A percentile compares a stretch with the other conserved stretches of the same genome.
Conservation (phyloP, 2,888 invertebrate species). For the Chesias legatella region DNA sequence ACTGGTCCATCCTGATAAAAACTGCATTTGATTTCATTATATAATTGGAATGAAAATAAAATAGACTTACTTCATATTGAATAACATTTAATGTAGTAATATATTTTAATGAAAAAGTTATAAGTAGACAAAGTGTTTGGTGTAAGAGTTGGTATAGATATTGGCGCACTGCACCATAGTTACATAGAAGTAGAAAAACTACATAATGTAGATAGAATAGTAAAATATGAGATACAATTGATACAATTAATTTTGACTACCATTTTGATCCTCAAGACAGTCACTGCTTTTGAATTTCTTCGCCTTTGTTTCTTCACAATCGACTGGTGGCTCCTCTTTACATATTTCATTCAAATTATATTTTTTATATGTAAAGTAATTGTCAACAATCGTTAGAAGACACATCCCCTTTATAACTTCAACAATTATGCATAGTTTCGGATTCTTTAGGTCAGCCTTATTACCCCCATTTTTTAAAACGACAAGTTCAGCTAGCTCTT, state of each 20-base stretch:
- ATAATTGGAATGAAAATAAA: constrained; percentile 16
- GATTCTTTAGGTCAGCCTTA: constrained; percentile 88
- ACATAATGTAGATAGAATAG: constrained; percentile 36
- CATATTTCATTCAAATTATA: constrained; percentile 89
- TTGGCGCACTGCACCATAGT: constrained; percentile 50
- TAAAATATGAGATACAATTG: constrained; percentile 39
- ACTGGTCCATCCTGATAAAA: not conserved
- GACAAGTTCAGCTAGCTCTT: constrained; percentile 86
- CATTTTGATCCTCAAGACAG: constrained; percentile 45
- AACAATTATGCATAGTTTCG: constrained; percentile 88
- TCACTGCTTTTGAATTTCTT: constrained; percentile 65
- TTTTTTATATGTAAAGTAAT: constrained; percentile 89
- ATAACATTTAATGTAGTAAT: constrained; percentile 38
- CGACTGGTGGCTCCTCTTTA: constrained; percentile 62
- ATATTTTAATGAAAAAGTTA: constrained; percentile 47
- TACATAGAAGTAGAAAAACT: constrained; percentile 56
- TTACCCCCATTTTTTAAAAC: constrained; percentile 84
- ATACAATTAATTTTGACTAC: constrained; percentile 44
- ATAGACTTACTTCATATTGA: constrained; percentile 36
- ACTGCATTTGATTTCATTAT: not conserved
- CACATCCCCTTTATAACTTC: constrained; percentile 91
- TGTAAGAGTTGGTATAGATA: constrained; percentile 61
- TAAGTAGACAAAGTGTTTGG: constrained; percentile 54
- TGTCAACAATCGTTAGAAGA: constrained; percentile 88
- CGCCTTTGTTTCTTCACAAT: constrained; percentile 61